A percentile compares a stretch with the other conserved stretches of the same genome.
Evolutionary conservation across 2,797 vertebrate genomes (phyloP).

Genomic region (Avahi laniger): DNA sequence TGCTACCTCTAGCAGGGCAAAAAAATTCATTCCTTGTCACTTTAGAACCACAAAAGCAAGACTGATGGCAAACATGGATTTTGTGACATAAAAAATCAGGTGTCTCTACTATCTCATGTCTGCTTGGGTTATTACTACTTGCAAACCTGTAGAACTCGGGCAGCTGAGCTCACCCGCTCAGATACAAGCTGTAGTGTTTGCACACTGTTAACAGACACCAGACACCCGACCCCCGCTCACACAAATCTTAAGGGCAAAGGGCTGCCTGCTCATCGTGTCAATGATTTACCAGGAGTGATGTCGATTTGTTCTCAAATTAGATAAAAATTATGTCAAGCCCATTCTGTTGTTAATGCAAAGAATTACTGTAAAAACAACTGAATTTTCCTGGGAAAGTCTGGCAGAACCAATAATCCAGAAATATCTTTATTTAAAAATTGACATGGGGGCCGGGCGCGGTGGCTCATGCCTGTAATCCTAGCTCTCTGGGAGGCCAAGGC

Average conservation of each 20-base stretch:
- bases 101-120: neutral
- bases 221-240: too few relatives aligned
- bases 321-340: neutral
- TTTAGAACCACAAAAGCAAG: conserved; percentile 25
- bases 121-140: neutral
- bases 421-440: neutral
- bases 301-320: neutral
- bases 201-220: neutral
- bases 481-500: too few relatives aligned
- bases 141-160: neutral
- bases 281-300: neutral
- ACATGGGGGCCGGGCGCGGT: too few relatives aligned
- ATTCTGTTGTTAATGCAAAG: neutral
- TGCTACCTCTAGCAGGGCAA: neutral
- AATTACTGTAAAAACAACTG: neutral
- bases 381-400: neutral
- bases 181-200: neutral
- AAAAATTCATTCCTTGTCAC: neutral
- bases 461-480: too few relatives aligned
- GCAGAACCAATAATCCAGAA: neutral
- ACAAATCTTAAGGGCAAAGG: neutral
- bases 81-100: neutral
- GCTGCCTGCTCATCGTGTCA: neutral
- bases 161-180: neutral
- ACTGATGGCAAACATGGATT: neutral